Base-by-base conservation (phyloP, 2,888 invertebrate genomes). In the Timandra comae region DNA sequence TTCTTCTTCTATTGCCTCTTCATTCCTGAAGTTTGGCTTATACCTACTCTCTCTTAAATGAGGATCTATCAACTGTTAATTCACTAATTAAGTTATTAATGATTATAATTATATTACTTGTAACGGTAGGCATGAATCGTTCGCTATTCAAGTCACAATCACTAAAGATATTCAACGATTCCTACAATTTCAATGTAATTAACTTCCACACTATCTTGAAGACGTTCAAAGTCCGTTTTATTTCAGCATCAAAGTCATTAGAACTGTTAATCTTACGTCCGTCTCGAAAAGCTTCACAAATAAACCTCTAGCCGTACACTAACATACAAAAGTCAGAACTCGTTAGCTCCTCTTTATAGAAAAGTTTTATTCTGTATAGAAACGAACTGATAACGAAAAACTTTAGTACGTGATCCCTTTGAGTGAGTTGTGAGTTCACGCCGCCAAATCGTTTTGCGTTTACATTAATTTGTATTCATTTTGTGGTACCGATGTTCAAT, bases 301-400 rank as follows among this genome's bases (percentile, higher is more conserved):
- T 60, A 59, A 56, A 53, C 41, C 43, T 35, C 30, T 24, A 16
- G 16, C 4, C 16, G 16, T 16, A 35, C 39, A 37, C 46, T 42
- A 46, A 49, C 49, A 60, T 45, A 43, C 33, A 35, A 56, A 63
- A 59, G 59, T 70, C 53, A 47, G 65, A 71, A 70, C 72, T 72
- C 72, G 69, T 72, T 72, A 71, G 61, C 46, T 56, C 54, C 59
- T 64, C 63, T 71, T 72, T 72, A 71, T 68, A 59, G 58, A 56
- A 59, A 69, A 68, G 56, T 69, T 66, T 60, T 61, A 41, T 40
- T 31, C 30, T 38, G 46, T 37, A 37, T 13, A 39, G 49, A 52
- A 41, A 51, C 54, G 50, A 47, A 57, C 52, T 66, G 70, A 68
- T 70, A 71, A 63, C 59, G 61, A 57, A 56, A 63, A 67, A 66